Evolutionary conservation across 2,113 vertebrate genomes (phyloP).

Genomic region (Lasiurus borealis): DNA sequence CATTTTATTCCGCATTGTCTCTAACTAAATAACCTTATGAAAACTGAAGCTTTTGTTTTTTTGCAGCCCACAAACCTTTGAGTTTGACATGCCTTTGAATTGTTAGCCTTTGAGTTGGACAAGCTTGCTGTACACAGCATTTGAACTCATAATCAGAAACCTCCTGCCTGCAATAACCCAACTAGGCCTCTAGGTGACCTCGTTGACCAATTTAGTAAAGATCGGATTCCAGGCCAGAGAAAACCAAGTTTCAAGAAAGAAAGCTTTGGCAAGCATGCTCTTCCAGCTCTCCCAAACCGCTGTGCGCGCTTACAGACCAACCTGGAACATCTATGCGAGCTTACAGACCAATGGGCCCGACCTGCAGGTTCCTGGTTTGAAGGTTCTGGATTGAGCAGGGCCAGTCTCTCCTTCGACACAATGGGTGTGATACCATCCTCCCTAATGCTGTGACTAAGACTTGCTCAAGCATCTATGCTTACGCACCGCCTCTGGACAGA

Average conservation of each 20-base stretch:
- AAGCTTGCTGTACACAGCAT: too few relatives aligned
- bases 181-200: slow-evolving; percentile 81
- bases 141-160: not conserved
- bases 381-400: not conserved
- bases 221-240: too few relatives aligned
- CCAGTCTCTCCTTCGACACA: not conserved
- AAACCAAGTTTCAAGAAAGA: not conserved
- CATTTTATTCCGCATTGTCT: too few relatives aligned
- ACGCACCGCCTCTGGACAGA: not conserved
- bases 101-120: too few relatives aligned
- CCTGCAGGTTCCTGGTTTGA: not conserved
- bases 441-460: too few relatives aligned
- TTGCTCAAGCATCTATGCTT: not conserved
- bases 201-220: slow-evolving; percentile 41
- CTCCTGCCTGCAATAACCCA: not conserved
- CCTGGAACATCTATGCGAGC: too few relatives aligned
- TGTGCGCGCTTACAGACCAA: not conserved
- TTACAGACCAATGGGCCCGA: not conserved
- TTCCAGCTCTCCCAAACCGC: not conserved
- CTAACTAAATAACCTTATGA: too few relatives aligned
- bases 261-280: not conserved
- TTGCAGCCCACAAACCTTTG: too few relatives aligned
- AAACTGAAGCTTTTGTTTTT: too few relatives aligned
- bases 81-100: too few relatives aligned
- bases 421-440: too few relatives aligned